Evolutionary conservation across 1,140 invertebrate species (phyloP), one percentile per base, ranked within the genome.

Genomic region (Drosophila pseudoananassae): DNA sequence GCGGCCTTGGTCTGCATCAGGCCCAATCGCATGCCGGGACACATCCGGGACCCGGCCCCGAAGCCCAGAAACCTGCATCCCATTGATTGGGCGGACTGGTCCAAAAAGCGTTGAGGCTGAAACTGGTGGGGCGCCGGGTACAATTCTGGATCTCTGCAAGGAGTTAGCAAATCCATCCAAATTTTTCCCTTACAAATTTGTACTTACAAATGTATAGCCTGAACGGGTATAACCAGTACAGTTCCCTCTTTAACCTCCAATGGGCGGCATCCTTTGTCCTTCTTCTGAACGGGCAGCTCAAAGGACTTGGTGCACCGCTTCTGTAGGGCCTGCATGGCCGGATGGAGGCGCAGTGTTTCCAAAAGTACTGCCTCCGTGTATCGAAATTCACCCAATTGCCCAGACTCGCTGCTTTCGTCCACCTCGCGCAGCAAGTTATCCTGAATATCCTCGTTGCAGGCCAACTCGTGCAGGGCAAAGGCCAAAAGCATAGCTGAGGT

Each of bases 21-120:
- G 1, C 91, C 93, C 65, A 93, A 93, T 6, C 92, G 68, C 82
- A 90, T 92, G 5, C 95, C 96, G 68, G 96, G 95, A 87, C 95
- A 96, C 91, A 95, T 95, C 40, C 95, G 93, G 0, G 94, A 94
- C 3, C 96, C 95, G 38, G 94, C 94, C 0, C 95, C 95, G 82
- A 97, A 97, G 4, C 95, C 94, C 36, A 96, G 82, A 85, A 93
- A 96, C 2, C 92, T 51, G 81, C 94, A 94, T 0, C 90, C 92
- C 40, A 92, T 93, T 4, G 33, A 36, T 12, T 36, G 4, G 92
- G 79, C 17, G 8, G 92, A 91, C 53, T 94, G 93, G 0, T 92
- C 81, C 38, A 91, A 87, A 63, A 95, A 95, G 55, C 95, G 90
- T 49, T 95, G 94, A 0, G 95, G 94, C 69, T 92, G 91, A 73